Percentiles rank a stretch among this genome's conserved stretches.
Evolutionary conservation across 1,140 invertebrate genomes (phyloP).

Genomic region (Lasioglossum baleicum): DNA sequence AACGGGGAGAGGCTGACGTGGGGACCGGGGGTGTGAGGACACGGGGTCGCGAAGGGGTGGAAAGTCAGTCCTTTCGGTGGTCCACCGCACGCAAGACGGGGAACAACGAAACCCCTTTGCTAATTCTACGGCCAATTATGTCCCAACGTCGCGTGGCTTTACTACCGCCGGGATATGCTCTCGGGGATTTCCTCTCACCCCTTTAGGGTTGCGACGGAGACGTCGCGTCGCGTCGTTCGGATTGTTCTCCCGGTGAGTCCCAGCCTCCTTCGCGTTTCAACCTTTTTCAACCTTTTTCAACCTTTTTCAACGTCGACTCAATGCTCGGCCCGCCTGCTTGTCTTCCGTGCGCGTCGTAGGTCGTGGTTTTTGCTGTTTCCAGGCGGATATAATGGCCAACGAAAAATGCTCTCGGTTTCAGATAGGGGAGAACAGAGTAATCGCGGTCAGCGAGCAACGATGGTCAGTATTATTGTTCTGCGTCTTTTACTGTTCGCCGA

Average conservation of each 20-base stretch:
- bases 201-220: constrained; percentile 33
- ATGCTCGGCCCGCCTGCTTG: neutral
- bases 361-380: neutral
- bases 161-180: constrained; percentile 47
- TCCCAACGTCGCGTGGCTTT: constrained; percentile 60
- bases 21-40: neutral
- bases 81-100: constrained; percentile 65
- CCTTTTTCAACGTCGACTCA: neutral
- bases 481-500: too few relatives aligned
- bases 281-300: neutral
- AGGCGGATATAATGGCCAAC: too few relatives aligned
- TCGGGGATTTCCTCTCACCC: constrained; percentile 29
- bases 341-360: neutral
- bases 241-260: constrained; percentile 34
- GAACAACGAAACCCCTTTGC: constrained; percentile 60
- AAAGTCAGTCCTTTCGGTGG: constrained; percentile 47
- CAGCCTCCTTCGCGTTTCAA: constrained; percentile 31
- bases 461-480: too few relatives aligned
- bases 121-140: constrained; percentile 75
- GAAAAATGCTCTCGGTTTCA: too few relatives aligned
- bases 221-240: constrained; percentile 38
- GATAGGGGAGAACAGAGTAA: too few relatives aligned
- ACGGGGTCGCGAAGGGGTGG: neutral
- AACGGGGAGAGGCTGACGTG: neutral
- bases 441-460: too few relatives aligned